These are phyloP conservation scores for Drosophila obscura DNA, from an alignment of 1,140 invertebrate genomes.

Conservation along the genomic window DNA sequence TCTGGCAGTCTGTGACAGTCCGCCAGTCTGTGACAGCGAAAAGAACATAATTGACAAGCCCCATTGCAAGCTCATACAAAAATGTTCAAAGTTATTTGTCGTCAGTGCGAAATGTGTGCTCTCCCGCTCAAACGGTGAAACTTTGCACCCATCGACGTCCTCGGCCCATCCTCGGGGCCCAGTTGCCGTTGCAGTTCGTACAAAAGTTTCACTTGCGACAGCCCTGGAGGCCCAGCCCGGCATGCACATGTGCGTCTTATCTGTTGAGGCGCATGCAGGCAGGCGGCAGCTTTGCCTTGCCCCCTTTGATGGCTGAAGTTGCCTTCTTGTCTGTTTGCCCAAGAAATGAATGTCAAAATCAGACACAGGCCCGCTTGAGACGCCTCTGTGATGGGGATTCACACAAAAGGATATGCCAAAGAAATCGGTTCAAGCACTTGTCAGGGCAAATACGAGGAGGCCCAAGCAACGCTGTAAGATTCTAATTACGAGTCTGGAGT, in stretches of 20 bases:
- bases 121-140: conserved; percentile 37
- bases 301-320: conserved; percentile 42
- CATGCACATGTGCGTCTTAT: conserved; percentile 52
- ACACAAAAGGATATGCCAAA: conserved; percentile 2
- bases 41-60: conserved; percentile 60
- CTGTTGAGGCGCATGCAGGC: conserved; percentile 37
- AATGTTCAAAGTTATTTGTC: conserved; percentile 70
- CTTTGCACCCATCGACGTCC: conserved; percentile 46
- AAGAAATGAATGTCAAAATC: conserved; percentile 60
- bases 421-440: conserved; percentile 22
- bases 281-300: conserved; percentile 1
- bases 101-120: conserved; percentile 40
- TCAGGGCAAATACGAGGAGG: no score
- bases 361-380: conserved; percentile 30
- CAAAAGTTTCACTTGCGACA: conserved; percentile 48
- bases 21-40: conserved; percentile 19
- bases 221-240: conserved; percentile 1
- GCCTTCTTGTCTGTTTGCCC: conserved; percentile 29
- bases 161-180: conserved; percentile 11
- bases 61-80: conserved; percentile 64
- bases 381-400: no score
- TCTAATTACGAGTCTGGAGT: conserved; percentile 31
- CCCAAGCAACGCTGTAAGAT: neutral
- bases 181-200: conserved; percentile 38
- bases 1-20: conserved; percentile 13